Conservation (phyloP, 2,888 invertebrate genomes). For the Catocala nupta region DNA sequence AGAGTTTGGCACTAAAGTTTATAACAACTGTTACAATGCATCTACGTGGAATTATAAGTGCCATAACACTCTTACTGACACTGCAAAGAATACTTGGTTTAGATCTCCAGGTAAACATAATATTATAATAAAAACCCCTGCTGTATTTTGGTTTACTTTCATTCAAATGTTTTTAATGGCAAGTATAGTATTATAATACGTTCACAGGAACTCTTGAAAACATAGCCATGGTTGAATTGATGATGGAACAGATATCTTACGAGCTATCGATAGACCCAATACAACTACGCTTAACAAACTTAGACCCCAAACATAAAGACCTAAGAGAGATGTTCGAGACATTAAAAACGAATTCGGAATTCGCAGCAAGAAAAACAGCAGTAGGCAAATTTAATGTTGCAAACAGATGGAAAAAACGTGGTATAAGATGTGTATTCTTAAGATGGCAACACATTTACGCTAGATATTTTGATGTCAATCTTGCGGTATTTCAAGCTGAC, state of each 20-base stretch:
- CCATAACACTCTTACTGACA: slow-evolving; percentile 59
- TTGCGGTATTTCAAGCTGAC: slow-evolving; percentile 68
- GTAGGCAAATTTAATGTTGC: slow-evolving; percentile 83
- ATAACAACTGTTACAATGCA: slow-evolving; percentile 59
- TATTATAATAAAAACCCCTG: too few species aligned
- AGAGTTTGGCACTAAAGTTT: slow-evolving; percentile 39
- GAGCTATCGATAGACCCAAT: slow-evolving; percentile 83
- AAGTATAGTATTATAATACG: neutral
- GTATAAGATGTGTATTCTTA: slow-evolving; percentile 88
- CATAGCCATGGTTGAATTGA: slow-evolving; percentile 70
- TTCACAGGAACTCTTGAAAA: slow-evolving; percentile 31
- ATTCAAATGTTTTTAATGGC: neutral
- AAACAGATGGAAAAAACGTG: slow-evolving; percentile 92
- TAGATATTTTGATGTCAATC: slow-evolving; percentile 34
- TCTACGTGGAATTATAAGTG: slow-evolving; percentile 58
- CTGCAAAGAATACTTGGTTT: slow-evolving; percentile 63
- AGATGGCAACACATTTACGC: slow-evolving; percentile 80
- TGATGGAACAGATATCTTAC: slow-evolving; percentile 88
- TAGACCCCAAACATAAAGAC: slow-evolving; percentile 65
- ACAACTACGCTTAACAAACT: slow-evolving; percentile 70
- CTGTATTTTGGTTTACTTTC: neutral
- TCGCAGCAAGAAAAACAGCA: slow-evolving; percentile 68
- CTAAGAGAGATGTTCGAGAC: slow-evolving; percentile 27
- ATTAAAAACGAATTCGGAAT: slow-evolving; percentile 59
- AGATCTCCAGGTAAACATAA: slow-evolving; percentile 59